phyloP scores from a whole-genome alignment of 2,888 invertebrate genomes.

The Hirtodrosophila duncani region DNA sequence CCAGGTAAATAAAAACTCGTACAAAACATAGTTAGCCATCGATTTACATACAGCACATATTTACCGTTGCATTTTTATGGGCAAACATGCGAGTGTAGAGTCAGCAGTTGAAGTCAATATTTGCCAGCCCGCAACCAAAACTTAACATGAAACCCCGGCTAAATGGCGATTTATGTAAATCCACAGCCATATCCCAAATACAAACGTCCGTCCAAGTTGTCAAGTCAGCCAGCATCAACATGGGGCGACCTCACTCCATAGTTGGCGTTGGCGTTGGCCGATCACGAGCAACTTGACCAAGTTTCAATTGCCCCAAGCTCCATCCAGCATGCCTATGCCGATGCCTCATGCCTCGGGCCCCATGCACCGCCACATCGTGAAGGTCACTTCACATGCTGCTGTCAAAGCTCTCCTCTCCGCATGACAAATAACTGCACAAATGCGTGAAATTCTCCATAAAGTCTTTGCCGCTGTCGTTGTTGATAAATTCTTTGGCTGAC shows the following conservation, averaged over 20 bases:
- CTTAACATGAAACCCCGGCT: slow-evolving; percentile 35
- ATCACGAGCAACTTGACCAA: slow-evolving; percentile 46
- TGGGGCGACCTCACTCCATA: slow-evolving; percentile 61
- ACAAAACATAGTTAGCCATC: slow-evolving; percentile 32
- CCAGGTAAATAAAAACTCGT: slow-evolving; percentile 73
- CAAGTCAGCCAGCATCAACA: slow-evolving; percentile 18
- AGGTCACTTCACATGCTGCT: slow-evolving; percentile 57
- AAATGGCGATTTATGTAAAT: slow-evolving; percentile 42
- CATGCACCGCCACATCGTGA: slow-evolving; percentile 59
- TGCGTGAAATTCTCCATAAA: slow-evolving; percentile 64
- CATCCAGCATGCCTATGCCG: slow-evolving; percentile 1
- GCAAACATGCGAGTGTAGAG: slow-evolving; percentile 40
- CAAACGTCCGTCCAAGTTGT: slow-evolving; percentile 28
- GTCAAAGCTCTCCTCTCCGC: slow-evolving; percentile 47
- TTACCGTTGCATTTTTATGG: slow-evolving; percentile 52
- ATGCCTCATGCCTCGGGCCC: not conserved
- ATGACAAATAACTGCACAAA: slow-evolving; percentile 67
- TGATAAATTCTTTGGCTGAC: slow-evolving; percentile 25
- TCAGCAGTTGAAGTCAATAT: slow-evolving; percentile 45
- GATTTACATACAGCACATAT: slow-evolving; percentile 19
- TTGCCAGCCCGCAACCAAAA: slow-evolving; percentile 32
- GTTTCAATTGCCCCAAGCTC: slow-evolving; percentile 3
- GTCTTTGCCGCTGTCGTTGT: too few species aligned
- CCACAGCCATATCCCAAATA: slow-evolving; percentile 28
- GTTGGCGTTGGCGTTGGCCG: slow-evolving; percentile 61